A percentile compares a stretch with the other conserved stretches of the same genome.
phyloP scores from a whole-genome alignment of 2,888 invertebrate genomes.

The Cataglyphis altisquamis region DNA sequence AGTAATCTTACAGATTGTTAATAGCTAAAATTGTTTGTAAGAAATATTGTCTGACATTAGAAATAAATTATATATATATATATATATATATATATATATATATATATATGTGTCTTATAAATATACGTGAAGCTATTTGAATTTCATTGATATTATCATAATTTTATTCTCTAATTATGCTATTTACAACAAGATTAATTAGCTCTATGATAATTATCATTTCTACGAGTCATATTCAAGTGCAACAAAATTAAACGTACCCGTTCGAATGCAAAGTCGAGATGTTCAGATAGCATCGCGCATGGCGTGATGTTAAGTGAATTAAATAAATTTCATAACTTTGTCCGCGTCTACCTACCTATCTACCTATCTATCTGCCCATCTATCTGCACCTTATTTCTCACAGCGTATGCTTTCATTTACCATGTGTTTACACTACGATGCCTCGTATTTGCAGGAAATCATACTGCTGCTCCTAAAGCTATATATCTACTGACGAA shows the following conservation, averaged over 20 bases:
- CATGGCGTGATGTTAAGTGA: slow-evolving; percentile 24
- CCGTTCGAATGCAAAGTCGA: slow-evolving; percentile 11
- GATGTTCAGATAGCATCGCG: slow-evolving; percentile 31
- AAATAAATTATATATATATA: not conserved
- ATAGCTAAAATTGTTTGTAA: not conserved
- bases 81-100: not conserved
- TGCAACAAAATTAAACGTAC: slow-evolving; percentile 22
- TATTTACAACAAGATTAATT: slow-evolving; percentile 10
- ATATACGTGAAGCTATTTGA: not conserved
- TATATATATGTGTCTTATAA: not conserved
- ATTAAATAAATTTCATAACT: slow-evolving; percentile 52
- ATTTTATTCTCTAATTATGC: slow-evolving; percentile 1
- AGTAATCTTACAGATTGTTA: not conserved
- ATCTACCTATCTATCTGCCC: slow-evolving; percentile 10
- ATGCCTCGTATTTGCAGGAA: slow-evolving; percentile 34
- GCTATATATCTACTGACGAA: slow-evolving; percentile 46
- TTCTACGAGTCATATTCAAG: slow-evolving; percentile 15
- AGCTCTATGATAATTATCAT: slow-evolving; percentile 23
- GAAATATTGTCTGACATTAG: not conserved
- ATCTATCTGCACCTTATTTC: slow-evolving; percentile 41
- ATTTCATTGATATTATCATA: not conserved
- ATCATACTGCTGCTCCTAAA: slow-evolving; percentile 37
- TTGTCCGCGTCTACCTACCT: slow-evolving; percentile 33
- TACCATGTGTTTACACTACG: slow-evolving; percentile 29
- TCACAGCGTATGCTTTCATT: slow-evolving; percentile 19